Base-by-base conservation (phyloP, 1,140 invertebrate genomes). In the Tetramorium simillimum region DNA sequence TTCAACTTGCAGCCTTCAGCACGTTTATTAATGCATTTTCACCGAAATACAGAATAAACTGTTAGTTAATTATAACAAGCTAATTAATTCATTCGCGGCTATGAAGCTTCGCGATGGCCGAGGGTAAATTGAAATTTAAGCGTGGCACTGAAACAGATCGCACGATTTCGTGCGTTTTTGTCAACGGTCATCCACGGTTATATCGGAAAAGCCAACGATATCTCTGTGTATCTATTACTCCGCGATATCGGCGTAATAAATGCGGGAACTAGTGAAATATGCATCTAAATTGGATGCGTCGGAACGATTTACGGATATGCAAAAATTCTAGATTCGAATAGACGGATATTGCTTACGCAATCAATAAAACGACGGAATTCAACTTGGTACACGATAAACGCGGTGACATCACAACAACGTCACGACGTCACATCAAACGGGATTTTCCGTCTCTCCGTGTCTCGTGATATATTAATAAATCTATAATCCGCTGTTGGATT, bases 71-170 rank as follows among this genome's bases (percentile, higher is more conserved):
- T 85, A 80, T 62, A 33, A 37, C 49, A 7, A 4, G 33, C 51
- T 88, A 88, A 86, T 86, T 86, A 88, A 89, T 89, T 88, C 43
- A 73, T 53, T 18, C 21, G 33, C 37, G 40, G 2, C 9, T 51
- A 21, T 43, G 62, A 51, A 75, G 14, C 28, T 40, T 10, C 12
- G 2, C 18, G 18, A 60, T 21, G 46, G 16, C 12, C 46, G 56
- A 60, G 33, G 14, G 16, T 69, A 75, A 80, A 88, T 43, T 67
- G 46, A 78, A 78, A 89, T 40, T 63, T 33, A 43, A 75, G 21
- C 53, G 10, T 7, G n/a, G 0, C 16, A 70, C 37, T 40, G 60
- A 75, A 81, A 37, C 14, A 37, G 53, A n/a, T n/a, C 16, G 24
- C n/a, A 3, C n/a, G 7, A 78, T 81, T 53, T 51, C 46, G 21